These are phyloP conservation scores for Larimichthys polyactis DNA, from an alignment of 2,113 vertebrate genomes.

Conservation along the genomic window DNA sequence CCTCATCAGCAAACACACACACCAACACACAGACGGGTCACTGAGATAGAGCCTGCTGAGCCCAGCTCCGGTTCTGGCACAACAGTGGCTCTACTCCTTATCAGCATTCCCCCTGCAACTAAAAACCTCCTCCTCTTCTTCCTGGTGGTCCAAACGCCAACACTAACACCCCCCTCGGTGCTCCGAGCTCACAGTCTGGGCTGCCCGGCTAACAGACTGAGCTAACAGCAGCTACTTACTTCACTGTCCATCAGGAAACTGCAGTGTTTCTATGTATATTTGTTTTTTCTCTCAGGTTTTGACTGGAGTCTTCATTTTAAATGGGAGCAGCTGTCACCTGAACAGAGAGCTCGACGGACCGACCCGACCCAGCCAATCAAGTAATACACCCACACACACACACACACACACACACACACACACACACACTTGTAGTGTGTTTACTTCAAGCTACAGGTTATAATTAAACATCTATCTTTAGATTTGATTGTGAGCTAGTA, in stretches of 20 bases:
- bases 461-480: background rate
- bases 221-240: too few species aligned
- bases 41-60: too few species aligned
- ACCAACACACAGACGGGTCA: background rate
- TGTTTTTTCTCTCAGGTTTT: conserved; percentile 85
- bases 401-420: background rate
- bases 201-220: too few species aligned
- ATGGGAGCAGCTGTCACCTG: conserved; percentile 94
- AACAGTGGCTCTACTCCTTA: too few species aligned
- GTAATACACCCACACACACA: too few species aligned
- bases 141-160: too few species aligned
- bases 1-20: conserved; percentile 36
- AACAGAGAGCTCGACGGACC: conserved; percentile 88
- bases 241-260: too few species aligned
- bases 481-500: background rate
- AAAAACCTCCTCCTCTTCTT: too few species aligned
- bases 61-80: too few species aligned
- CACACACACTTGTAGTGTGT: background rate
- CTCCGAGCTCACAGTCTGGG: too few species aligned
- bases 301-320: conserved; percentile 99
- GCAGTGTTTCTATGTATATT: background rate
- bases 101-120: too few species aligned
- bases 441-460: conserved; percentile 8
- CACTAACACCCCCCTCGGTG: too few species aligned
- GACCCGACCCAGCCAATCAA: conserved; percentile 94